A percentile compares a stretch with the other conserved stretches of the same genome.
phyloP scores from a whole-genome alignment of 2,888 invertebrate species.

The Aphodius granarius region DNA sequence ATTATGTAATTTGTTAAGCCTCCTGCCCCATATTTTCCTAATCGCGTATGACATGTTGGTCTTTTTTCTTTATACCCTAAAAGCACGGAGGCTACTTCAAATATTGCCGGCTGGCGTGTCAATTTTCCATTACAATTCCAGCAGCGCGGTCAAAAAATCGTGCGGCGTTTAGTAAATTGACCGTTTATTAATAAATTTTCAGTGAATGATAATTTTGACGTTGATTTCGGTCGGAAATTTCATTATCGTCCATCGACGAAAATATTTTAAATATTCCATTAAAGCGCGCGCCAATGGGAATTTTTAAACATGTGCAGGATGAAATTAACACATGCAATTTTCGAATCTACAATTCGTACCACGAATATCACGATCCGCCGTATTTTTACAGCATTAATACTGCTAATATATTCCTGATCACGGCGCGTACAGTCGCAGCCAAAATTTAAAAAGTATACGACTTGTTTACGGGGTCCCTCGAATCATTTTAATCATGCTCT shows the following conservation, averaged over 20 bases:
- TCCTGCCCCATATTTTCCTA: not conserved
- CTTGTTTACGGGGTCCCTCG: not conserved
- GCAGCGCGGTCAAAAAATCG: not conserved
- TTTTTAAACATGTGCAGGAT: not conserved
- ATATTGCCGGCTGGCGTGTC: not conserved
- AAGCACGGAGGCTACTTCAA: not conserved
- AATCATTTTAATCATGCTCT: not conserved
- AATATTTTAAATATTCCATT: not conserved
- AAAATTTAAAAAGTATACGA: not conserved
- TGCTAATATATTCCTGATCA: not conserved
- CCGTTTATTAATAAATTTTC: not conserved
- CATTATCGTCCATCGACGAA: not conserved
- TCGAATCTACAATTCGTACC: not conserved
- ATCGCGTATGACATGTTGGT: no score
- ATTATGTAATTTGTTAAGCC: not conserved
- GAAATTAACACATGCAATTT: not conserved
- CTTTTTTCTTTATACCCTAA: not conserved
- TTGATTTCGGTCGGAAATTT: not conserved
- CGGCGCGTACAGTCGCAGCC: not conserved
- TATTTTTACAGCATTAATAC: not conserved
- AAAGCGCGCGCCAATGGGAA: not conserved
- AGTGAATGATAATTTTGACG: not conserved
- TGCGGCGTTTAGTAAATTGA: not conserved
- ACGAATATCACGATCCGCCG: not conserved
- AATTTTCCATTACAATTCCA: not conserved